phyloP scores from a whole-genome alignment of 2,797 vertebrate genomes.

The Pogoniulus pusillus region DNA sequence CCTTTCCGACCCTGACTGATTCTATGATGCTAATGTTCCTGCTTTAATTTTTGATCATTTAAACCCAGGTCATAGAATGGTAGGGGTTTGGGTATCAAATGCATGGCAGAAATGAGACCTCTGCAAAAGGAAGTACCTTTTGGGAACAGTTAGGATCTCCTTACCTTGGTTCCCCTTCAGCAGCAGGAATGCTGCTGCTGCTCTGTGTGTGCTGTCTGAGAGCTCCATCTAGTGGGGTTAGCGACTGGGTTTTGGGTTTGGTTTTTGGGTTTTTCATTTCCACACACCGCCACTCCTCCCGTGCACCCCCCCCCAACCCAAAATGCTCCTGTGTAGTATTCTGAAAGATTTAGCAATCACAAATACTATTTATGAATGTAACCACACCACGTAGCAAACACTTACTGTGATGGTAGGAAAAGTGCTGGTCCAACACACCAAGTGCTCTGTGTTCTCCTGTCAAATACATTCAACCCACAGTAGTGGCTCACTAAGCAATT shows the following conservation, averaged over 20 bases:
- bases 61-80: neutral
- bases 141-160: accelerated
- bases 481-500: neutral
- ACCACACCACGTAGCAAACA: neutral
- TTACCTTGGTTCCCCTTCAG: neutral
- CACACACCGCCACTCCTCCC: too few relatives aligned
- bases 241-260: neutral
- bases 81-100: neutral
- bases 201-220: neutral
- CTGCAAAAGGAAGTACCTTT: neutral
- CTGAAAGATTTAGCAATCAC: neutral
- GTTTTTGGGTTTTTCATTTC: neutral
- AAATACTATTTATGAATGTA: neutral
- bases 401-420: neutral
- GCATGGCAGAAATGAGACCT: neutral
- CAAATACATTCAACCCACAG: neutral
- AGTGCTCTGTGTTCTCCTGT: neutral
- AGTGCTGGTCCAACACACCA: accelerated
- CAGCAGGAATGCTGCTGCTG: neutral
- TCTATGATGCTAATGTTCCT: neutral
- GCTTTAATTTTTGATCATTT: neutral
- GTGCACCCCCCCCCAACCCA: too few relatives aligned
- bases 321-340: neutral
- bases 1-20: too few relatives aligned
- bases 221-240: conserved; percentile 41